These are phyloP conservation scores for Thryonomys swinderianus DNA, from an alignment of 2,113 vertebrate genomes.

Conservation along the genomic window DNA sequence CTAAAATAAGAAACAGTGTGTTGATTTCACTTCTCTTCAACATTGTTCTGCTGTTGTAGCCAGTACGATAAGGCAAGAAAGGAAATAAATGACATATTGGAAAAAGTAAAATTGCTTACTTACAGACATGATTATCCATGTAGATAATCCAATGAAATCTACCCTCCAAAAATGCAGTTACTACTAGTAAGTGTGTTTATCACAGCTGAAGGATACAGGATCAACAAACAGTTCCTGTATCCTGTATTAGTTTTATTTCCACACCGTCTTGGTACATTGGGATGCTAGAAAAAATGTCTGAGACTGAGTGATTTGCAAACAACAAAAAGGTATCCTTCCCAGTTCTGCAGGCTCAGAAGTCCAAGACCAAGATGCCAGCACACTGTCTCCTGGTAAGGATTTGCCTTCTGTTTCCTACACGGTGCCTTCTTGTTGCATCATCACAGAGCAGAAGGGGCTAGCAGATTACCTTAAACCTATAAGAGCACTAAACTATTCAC, in stretches of 20 bases:
- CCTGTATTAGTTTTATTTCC: constrained; percentile 5
- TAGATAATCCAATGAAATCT: not conserved
- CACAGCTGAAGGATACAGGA: not conserved
- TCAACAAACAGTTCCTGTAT: constrained; percentile 30
- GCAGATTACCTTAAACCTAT: not conserved
- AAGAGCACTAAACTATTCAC: not conserved
- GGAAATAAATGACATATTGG: not conserved
- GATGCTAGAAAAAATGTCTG: not conserved
- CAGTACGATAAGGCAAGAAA: not conserved
- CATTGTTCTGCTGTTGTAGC: not conserved
- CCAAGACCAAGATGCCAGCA: not conserved
- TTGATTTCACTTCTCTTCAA: not conserved
- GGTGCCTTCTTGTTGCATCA: not conserved
- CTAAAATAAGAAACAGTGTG: not conserved
- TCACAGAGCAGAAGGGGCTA: not conserved
- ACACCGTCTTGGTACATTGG: not conserved
- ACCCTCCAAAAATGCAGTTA: not conserved
- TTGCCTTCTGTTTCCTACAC: not conserved
- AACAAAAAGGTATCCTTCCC: not conserved
- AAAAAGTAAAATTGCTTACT: not conserved
- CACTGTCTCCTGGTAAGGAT: not conserved
- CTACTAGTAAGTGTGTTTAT: not conserved
- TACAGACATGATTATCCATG: not conserved
- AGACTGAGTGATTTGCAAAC: not conserved
- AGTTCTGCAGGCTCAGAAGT: not conserved